These are phyloP conservation scores for Ammodytes dubius DNA, from an alignment of 2,113 vertebrate genomes.

Conservation along the genomic window DNA sequence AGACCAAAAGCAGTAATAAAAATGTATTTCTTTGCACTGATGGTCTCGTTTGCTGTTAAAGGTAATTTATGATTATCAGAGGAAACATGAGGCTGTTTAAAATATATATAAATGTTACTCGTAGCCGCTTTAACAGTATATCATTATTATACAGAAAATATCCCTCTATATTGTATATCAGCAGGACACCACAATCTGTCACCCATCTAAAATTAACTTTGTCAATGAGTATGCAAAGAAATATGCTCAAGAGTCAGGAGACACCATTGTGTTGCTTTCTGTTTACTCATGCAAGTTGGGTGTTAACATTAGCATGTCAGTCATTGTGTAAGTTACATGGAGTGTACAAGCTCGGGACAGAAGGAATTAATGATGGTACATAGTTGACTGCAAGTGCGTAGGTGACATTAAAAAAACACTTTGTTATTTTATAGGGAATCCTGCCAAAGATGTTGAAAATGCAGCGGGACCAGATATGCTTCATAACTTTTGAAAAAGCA, in stretches of 20 bases:
- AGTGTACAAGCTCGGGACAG: no score
- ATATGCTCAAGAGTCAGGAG: background rate
- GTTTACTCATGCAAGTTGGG: background rate
- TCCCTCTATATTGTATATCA: background rate
- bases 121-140: background rate
- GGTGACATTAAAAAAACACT: background rate
- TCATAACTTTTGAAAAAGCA: background rate
- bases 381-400: background rate
- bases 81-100: no score
- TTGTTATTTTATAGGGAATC: conserved; percentile 24
- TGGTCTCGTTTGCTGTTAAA: no score
- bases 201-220: background rate
- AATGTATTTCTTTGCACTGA: no score
- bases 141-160: background rate
- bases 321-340: background rate
- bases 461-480: background rate
- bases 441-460: background rate
- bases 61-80: no score
- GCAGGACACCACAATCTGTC: background rate
- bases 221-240: background rate
- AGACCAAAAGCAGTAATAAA: no score
- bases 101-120: no score
- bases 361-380: no score
- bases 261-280: background rate
- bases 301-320: background rate